Conservation (phyloP, 2,888 invertebrate species). For the Prostheceraeus crozeri region DNA sequence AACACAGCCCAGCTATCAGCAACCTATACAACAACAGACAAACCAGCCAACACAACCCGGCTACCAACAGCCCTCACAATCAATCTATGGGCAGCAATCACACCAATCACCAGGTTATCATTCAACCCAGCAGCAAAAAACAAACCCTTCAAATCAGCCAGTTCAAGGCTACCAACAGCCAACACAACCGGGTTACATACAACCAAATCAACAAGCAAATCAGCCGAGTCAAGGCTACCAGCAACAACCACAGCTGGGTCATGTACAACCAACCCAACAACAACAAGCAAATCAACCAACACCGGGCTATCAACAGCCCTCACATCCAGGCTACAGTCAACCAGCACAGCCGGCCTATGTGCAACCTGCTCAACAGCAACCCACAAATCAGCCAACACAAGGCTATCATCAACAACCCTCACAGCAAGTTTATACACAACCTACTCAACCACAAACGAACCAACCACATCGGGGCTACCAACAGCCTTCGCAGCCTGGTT, state of each 20-base stretch:
- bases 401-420: too few relatives aligned
- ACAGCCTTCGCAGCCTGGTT: neutral
- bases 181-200: too few relatives aligned
- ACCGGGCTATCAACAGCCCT: too few relatives aligned
- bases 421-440: too few relatives aligned
- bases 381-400: neutral
- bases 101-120: neutral
- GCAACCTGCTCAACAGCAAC: neutral
- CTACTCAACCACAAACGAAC: neutral
- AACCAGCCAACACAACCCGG: neutral
- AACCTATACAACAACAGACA: slow-evolving; percentile 1
- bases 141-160: neutral
- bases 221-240: neutral
- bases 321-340: too few relatives aligned
- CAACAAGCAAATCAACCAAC: neutral
- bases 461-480: neutral
- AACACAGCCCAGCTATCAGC: too few relatives aligned
- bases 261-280: neutral
- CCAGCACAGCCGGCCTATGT: too few relatives aligned
- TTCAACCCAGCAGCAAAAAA: neutral
- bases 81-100: neutral
- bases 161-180: too few relatives aligned
- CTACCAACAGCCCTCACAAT: neutral
- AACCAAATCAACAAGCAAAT: neutral
- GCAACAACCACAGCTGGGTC: neutral